Base-by-base conservation (phyloP, 2,113 vertebrate species). In the Rana temporaria region DNA sequence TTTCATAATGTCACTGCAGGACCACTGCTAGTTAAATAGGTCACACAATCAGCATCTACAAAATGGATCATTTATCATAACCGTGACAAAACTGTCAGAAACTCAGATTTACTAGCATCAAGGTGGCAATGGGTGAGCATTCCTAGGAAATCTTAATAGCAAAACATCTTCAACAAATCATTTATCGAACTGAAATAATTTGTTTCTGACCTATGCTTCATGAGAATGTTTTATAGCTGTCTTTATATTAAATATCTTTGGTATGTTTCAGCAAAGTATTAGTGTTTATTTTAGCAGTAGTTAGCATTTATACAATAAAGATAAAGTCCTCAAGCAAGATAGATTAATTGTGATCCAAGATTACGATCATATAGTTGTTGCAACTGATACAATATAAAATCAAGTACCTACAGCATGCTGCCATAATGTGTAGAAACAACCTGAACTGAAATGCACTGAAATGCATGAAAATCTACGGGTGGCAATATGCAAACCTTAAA, bases 21-120 rank as follows among this genome's bases (percentile, higher is more conserved):
- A 18, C 16, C 73, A 87, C 68, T 86, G 79, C 78, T 83, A 85
- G 68, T 72, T 89, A 85, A 86, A 82, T 63, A 81, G 85, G 73
- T 87, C 87, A 84, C 84, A 85, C 81, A 88, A 88, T 88, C 85
- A 88, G 86, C 85, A 89, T 86, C 81, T 88, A 82, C 84, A 88
- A 84, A 85, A 86, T 63, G 85, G 80, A 82, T 89, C 87, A 90
- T 94, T 91, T 86, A 92, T 94, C 87, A 91, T 85, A 81, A 19
- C 63, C 26, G 67, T 82, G 87, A 87, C 88, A 90, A 84, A 89
- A 86, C 78, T 88, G 84, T 90, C 86, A 89, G 74, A 85, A 85
- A 65, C 24, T 48, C 73, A 88, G 77, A 84, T 86, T 85, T 87
- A 87, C 81, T 83, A 59, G 62, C 55, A 84, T 76, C 63, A 87